Base-by-base conservation (phyloP, 2,797 vertebrate species). In the Arrhamphus sclerolepis region DNA sequence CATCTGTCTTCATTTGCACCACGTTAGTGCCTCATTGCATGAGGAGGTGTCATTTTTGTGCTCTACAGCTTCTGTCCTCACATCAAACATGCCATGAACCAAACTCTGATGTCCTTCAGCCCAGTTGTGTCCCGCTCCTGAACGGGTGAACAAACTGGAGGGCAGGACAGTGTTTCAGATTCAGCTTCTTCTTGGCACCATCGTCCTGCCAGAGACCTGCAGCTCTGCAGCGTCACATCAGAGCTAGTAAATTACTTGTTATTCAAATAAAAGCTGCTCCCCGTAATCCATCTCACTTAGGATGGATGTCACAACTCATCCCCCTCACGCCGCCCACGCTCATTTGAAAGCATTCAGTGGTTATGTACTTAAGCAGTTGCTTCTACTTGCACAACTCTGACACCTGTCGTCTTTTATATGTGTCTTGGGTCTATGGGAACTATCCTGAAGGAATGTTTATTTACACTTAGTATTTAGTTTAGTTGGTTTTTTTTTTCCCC, bases 251-350 rank as follows among this genome's bases (percentile, higher is more conserved):
- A 77, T 51, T 44, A 62, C 57, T 78, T 83, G 72, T 75, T 79
- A 80, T 84, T 82, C 56, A 81, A 84, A 83, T 83, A 60, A 76
- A 82, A 73, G 34, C 17, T 49, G 57, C 59, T 71, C 39, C 43
- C 54, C 75, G 84, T 80, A 81, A 87, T 88, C 80, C 65, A 77
- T 89, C 87, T 80, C 75, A 87, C 78, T 87, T 83, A 83, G 62
- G 57, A 83, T 56, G 69, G 52, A 59, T 78, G 86, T 80, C 82
- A 80, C 72, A 81, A 47, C 46, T 51, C 72, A 60, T 64, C 69
- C 76, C 43, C 41, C 40, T 31, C 64, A 20, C 18, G 65, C 75
- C 5, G 13, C 64, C 52, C 80, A 70, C 72, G 6, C 63, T 73
- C 70, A 43, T 63, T 75, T 75, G 64, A 58, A 66, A 67, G 63